Evolutionary conservation across 2,888 invertebrate species (phyloP).

Genomic region (Tuta absoluta): DNA sequence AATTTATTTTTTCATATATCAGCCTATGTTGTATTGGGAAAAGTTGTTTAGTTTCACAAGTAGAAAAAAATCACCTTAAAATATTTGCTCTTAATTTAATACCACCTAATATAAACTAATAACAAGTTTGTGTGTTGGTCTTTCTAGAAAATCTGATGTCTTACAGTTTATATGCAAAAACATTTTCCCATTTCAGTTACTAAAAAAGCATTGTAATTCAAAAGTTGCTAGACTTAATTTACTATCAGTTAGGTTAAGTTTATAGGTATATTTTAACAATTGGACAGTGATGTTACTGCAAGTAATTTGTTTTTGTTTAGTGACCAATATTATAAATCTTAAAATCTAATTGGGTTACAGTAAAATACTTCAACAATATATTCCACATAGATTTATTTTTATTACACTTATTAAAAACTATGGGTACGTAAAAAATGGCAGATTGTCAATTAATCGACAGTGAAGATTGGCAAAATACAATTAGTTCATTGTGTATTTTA

Average conservation of each 20-base stretch:
- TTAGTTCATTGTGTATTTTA: conserved; percentile 43
- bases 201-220: neutral
- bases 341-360: neutral
- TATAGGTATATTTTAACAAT: conserved; percentile 1
- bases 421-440: conserved; percentile 80
- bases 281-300: conserved; percentile 1
- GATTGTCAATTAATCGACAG: conserved; percentile 74
- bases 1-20: no score
- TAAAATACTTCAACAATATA: conserved; percentile 27
- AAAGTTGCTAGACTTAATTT: conserved; percentile 21
- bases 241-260: conserved; percentile 9
- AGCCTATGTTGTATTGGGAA: no score
- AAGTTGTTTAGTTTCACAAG: no score
- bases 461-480: conserved; percentile 77
- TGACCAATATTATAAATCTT: neutral
- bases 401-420: conserved; percentile 75
- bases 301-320: conserved; percentile 9
- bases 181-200: no score
- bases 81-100: no score
- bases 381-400: conserved; percentile 72
- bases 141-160: no score
- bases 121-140: no score
- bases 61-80: no score
- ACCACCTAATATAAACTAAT: no score
- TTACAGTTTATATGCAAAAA: no score